Evolutionary conservation across 64 coral and sea anemone genomes (phyloP).

Genomic region (Pocillopora damicornis): DNA sequence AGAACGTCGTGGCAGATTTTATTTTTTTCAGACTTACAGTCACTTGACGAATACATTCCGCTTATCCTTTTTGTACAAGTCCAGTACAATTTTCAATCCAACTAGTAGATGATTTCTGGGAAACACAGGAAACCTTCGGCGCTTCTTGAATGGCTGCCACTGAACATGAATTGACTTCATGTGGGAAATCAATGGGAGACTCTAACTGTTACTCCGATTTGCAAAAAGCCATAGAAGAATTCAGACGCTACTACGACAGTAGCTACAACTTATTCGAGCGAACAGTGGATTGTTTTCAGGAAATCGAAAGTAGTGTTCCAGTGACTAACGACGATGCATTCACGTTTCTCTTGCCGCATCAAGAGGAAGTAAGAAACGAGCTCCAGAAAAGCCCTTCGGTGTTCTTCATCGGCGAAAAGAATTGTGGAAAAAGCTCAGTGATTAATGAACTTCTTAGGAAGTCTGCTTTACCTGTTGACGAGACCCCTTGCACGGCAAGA

Average conservation of each 20-base stretch:
- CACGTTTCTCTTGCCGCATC: neutral
- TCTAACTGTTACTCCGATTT: neutral
- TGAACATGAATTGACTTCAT: no score
- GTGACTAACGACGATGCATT: neutral
- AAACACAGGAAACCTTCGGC: no score
- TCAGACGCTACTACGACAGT: neutral
- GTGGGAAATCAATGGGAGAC: neutral
- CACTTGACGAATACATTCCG: no score
- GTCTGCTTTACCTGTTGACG: conserved; percentile 15
- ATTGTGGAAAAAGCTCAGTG: conserved; percentile 46
- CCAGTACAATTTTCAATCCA: no score
- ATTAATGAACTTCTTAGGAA: conserved; percentile 32
- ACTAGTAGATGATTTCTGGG: no score
- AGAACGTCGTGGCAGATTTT: no score
- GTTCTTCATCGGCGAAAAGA: conserved; percentile 9
- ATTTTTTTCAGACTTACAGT: no score
- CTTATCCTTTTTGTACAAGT: no score
- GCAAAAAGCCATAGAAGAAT: neutral
- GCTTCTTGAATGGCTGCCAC: no score
- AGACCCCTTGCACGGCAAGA: conserved; percentile 41
- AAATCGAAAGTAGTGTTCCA: neutral
- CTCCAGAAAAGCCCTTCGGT: neutral
- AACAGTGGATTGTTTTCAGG: neutral
- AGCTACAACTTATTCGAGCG: neutral
- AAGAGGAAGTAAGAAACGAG: neutral